Conservation (phyloP, 2,797 vertebrate genomes). For the Taenioides sp. region DNA sequence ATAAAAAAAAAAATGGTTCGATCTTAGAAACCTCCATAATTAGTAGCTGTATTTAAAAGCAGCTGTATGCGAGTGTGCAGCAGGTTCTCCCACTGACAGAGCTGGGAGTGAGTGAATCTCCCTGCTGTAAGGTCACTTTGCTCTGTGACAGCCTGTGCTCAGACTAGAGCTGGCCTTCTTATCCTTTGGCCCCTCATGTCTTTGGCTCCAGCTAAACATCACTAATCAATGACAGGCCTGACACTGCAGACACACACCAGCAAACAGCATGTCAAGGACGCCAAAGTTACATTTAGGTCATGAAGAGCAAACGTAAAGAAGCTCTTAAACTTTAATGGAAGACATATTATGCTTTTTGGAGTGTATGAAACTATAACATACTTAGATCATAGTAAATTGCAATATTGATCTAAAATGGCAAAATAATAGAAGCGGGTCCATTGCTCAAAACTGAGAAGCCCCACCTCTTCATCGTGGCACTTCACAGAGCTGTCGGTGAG, state of each 20-base stretch:
- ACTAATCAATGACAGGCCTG: conserved; percentile 24
- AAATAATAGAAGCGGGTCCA: too few species aligned
- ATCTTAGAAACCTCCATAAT: neutral
- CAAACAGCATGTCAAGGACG: neutral
- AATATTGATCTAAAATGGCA: too few species aligned
- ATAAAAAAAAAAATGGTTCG: too few species aligned
- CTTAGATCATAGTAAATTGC: too few species aligned
- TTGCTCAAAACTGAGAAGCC: too few species aligned
- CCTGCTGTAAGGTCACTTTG: conserved; percentile 43
- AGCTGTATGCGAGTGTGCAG: neutral
- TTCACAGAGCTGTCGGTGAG: too few species aligned
- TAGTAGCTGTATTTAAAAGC: neutral
- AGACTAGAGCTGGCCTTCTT: conserved; percentile 33
- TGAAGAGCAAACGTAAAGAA: neutral
- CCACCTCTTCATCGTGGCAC: too few species aligned
- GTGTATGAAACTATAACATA: too few species aligned
- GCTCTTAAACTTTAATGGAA: neutral
- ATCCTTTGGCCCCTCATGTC: conserved; percentile 30
- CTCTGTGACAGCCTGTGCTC: conserved; percentile 38
- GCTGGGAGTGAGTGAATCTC: conserved; percentile 35
- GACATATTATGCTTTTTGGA: too few species aligned
- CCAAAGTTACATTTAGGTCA: neutral
- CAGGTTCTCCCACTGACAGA: conserved; percentile 5
- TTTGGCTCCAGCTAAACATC: conserved; percentile 25
- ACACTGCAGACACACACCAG: neutral